phyloP scores from a whole-genome alignment of 2,113 vertebrate species.

The Lanius ludovicianus region DNA sequence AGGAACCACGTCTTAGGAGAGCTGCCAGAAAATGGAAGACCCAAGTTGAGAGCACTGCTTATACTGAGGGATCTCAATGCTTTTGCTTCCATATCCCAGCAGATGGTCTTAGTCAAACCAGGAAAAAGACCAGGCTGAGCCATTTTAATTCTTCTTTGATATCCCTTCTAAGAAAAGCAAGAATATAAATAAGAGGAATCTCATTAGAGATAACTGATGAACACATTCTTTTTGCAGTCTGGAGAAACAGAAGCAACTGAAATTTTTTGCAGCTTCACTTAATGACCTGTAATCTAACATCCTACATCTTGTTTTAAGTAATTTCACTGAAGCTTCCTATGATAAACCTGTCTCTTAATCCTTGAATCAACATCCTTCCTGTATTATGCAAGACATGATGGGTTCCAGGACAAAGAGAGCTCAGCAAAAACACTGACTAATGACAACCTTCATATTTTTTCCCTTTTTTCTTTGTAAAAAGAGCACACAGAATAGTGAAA shows the following conservation, averaged over 20 bases:
- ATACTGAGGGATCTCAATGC: neutral
- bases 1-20: neutral
- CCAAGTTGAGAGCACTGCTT: neutral
- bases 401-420: accelerated
- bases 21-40: neutral
- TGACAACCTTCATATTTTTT: neutral
- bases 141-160: neutral
- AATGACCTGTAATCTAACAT: neutral
- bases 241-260: neutral
- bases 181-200: neutral
- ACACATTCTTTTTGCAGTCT: neutral
- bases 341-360: neutral
- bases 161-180: neutral
- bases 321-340: neutral
- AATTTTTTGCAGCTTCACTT: neutral
- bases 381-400: neutral
- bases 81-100: neutral
- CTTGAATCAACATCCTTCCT: neutral
- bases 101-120: neutral
- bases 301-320: neutral
- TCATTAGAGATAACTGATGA: neutral
- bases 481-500: neutral
- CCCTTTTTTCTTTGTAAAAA: neutral
- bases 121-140: neutral
- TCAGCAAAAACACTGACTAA: neutral